phyloP scores from a whole-genome alignment of 2,113 vertebrate species.

The Hiodon alosoides region DNA sequence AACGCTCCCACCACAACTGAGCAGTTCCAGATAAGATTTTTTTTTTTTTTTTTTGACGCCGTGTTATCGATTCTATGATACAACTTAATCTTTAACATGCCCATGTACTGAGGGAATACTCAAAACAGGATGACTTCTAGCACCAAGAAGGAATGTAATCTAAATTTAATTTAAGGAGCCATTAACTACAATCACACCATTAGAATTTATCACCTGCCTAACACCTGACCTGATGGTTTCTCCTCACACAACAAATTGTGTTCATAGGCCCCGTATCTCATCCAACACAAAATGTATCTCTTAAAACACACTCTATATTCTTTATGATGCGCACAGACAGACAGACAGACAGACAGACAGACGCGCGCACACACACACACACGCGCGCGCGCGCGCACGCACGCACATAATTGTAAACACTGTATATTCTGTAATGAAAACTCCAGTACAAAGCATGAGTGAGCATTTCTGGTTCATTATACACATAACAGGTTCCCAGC shows the following conservation, averaged over 20 bases:
- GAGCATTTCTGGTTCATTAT: no score
- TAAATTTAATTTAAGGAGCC: conserved; percentile 69
- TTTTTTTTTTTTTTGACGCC: neutral
- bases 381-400: no score
- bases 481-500: no score
- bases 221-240: conserved; percentile 59
- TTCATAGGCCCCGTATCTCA: conserved; percentile 43
- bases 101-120: conserved; percentile 3
- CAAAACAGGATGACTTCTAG: neutral
- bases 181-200: conserved; percentile 67
- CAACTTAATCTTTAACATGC: neutral
- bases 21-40: neutral
- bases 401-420: no score
- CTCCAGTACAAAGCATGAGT: no score
- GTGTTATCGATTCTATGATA: neutral
- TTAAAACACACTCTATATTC: no score
- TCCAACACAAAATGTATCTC: neutral
- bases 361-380: no score
- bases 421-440: no score
- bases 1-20: neutral
- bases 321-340: no score
- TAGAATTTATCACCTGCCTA: conserved; percentile 65
- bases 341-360: no score
- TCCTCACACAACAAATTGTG: conserved; percentile 57
- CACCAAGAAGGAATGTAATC: conserved; percentile 54